Evolutionary conservation across 2,797 vertebrate species (phyloP), one percentile per base, ranked within the genome.

Genomic region (Dendrocincla tyrannina): DNA sequence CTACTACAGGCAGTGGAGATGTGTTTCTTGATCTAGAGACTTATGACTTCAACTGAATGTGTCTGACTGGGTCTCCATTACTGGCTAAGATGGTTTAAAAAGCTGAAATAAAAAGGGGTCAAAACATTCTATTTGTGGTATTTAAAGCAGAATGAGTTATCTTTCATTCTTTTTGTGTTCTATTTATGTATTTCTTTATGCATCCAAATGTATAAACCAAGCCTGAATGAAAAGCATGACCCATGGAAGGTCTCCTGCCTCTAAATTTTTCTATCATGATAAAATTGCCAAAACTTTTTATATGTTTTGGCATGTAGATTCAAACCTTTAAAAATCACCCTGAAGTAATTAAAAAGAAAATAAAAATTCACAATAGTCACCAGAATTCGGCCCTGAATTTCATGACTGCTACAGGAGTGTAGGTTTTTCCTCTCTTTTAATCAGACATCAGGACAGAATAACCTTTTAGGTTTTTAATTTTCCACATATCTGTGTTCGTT

Each of bases 101-200:
- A 66, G 15, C 2, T 42, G 32, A 88, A 60, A 56, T 28, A 55
- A 81, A 85, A 74, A n/a, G 52, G 7, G 23, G 17, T 37, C 28
- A 63, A 89, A 90, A 30, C 6, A 25, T 62, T 74, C 14, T 69
- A 24, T 81, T 52, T 85, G 56, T 1, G 3, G 42, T 24, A 85
- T 52, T 92, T 81, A 64, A 85, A 84, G 11, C 20, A 56, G 47
- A 81, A 85, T 16, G 6, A 81, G 46, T 56, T 87, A n/a, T 73
- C 17, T 59, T 63, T 59, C 44, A 59, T 80, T 64, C n/a, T 7
- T 46, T 73, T 73, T 52, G 10, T 4, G 42, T 37, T 59, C 14
- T 53, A 8, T 55, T 73, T 49, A 50, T 68, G 47, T 67, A 55
- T 64, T 74, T 64, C 47, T 62, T 82, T 47, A 33, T 39, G 16